phyloP scores from a whole-genome alignment of 2,797 vertebrate species.

The Loriculus beryllinus region DNA sequence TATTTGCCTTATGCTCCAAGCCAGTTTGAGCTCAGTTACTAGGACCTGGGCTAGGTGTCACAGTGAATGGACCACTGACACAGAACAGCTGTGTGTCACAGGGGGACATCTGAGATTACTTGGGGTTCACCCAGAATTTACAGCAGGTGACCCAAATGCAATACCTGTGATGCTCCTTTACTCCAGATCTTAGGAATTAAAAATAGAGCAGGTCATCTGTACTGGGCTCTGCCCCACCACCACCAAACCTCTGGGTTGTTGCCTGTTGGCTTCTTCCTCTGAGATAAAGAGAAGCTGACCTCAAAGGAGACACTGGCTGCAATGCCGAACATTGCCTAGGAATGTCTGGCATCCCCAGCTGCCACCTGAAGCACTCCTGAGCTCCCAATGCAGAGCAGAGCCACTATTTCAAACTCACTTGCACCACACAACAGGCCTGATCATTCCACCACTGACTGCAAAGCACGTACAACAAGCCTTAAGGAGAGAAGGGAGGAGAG shows the following conservation, averaged over 20 bases:
- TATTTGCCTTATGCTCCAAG: not conserved
- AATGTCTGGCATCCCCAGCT: accelerated
- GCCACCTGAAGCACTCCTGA: accelerated
- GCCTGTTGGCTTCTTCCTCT: not conserved
- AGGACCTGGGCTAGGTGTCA: not conserved
- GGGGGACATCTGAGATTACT: not conserved
- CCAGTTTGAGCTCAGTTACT: not conserved
- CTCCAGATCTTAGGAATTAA: not conserved
- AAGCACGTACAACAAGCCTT: not conserved
- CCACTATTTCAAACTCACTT: not conserved
- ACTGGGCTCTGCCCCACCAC: not conserved
- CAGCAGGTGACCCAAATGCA: not conserved
- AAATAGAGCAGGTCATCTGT: not conserved
- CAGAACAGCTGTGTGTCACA: not conserved
- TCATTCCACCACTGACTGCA: not conserved
- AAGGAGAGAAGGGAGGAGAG: not conserved
- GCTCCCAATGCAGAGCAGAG: not conserved
- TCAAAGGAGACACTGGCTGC: accelerated
- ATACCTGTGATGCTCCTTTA: not conserved
- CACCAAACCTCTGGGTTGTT: not conserved
- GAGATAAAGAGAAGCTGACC: not conserved
- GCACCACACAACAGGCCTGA: not conserved
- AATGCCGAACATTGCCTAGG: no score
- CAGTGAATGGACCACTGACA: not conserved
- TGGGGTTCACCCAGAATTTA: not conserved